Conservation (phyloP, 2,797 vertebrate species). For the Tachyglossus aculeatus region DNA sequence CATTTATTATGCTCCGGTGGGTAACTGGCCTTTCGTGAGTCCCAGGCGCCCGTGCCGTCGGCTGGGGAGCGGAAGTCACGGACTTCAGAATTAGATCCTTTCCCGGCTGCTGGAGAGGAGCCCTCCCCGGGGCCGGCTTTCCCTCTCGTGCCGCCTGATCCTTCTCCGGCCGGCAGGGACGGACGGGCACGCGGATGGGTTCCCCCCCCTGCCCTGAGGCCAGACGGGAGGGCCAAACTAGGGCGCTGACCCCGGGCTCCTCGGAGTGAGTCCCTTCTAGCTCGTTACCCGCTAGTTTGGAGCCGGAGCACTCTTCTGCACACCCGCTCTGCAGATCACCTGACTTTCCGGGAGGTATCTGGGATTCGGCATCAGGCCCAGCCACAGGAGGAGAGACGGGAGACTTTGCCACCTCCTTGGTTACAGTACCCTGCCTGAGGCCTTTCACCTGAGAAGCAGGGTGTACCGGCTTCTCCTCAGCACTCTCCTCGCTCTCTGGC, state of each 20-base stretch:
- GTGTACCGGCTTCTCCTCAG: slow-evolving; percentile 59
- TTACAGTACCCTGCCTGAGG: slow-evolving; percentile 51
- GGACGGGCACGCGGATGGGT: not conserved
- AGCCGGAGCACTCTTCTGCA: slow-evolving; percentile 14
- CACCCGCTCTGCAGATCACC: not conserved
- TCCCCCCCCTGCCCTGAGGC: slow-evolving; percentile 15
- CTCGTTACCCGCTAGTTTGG: slow-evolving; percentile 24
- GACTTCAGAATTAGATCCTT: no score
- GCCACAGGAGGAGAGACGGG: slow-evolving; percentile 33
- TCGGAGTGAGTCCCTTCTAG: slow-evolving; percentile 15
- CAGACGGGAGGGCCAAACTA: slow-evolving; percentile 1
- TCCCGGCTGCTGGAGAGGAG: not conserved
- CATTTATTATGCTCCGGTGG: slow-evolving; percentile 91
- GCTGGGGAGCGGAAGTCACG: slow-evolving; percentile 66
- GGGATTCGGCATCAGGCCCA: slow-evolving; percentile 33
- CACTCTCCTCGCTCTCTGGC: slow-evolving; percentile 66
- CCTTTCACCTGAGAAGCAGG: slow-evolving; percentile 65
- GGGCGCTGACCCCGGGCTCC: not conserved
- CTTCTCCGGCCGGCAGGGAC: slow-evolving; percentile 24
- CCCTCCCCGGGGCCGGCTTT: not conserved
- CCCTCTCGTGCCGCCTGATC: no score
- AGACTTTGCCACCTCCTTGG: slow-evolving; percentile 50
- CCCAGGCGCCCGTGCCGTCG: slow-evolving; percentile 81
- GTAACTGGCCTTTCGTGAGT: slow-evolving; percentile 92
- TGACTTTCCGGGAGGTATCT: slow-evolving; percentile 16